These are phyloP conservation scores for Tragelaphus strepsiceros DNA, from an alignment of 2,113 vertebrate species.

Conservation along the genomic window DNA sequence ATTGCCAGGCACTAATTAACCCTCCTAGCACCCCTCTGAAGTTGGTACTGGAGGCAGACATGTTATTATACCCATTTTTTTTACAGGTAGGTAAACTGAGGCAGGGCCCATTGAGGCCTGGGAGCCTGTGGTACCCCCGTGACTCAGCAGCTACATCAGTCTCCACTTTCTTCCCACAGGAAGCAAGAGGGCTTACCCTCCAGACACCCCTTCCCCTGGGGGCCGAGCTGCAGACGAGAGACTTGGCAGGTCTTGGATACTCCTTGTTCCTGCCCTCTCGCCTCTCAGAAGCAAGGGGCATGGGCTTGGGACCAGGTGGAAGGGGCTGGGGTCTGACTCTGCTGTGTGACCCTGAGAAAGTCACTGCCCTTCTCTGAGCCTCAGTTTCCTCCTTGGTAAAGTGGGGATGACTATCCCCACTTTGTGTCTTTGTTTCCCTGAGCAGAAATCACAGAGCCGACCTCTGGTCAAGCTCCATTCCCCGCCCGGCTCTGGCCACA, in stretches of 20 bases:
- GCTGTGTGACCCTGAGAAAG: neutral
- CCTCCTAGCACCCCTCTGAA: slow-evolving; percentile 57
- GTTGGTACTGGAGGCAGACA: slow-evolving; percentile 55
- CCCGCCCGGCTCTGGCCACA: slow-evolving; percentile 32
- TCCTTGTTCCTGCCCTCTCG: neutral
- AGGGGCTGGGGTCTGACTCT: neutral
- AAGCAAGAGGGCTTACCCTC: neutral
- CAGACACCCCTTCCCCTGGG: neutral
- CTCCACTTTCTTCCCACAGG: neutral
- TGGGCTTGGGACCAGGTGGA: neutral
- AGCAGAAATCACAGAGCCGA: slow-evolving; percentile 21
- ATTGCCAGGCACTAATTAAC: slow-evolving; percentile 62
- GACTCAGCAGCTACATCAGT: slow-evolving; percentile 42
- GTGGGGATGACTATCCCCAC: no score
- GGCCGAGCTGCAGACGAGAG: neutral
- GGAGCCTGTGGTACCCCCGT: neutral
- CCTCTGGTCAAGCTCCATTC: slow-evolving; percentile 39
- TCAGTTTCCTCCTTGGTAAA: neutral
- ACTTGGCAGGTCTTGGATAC: no score
- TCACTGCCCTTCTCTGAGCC: neutral
- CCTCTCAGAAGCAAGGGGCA: no score
- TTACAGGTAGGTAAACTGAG: slow-evolving; percentile 68
- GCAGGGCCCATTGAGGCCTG: slow-evolving; percentile 32
- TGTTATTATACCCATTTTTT: slow-evolving; percentile 59
- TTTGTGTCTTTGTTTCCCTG: neutral